Evolutionary conservation across 2,888 invertebrate species (phyloP).

Genomic region (Falcaria lacertinaria): DNA sequence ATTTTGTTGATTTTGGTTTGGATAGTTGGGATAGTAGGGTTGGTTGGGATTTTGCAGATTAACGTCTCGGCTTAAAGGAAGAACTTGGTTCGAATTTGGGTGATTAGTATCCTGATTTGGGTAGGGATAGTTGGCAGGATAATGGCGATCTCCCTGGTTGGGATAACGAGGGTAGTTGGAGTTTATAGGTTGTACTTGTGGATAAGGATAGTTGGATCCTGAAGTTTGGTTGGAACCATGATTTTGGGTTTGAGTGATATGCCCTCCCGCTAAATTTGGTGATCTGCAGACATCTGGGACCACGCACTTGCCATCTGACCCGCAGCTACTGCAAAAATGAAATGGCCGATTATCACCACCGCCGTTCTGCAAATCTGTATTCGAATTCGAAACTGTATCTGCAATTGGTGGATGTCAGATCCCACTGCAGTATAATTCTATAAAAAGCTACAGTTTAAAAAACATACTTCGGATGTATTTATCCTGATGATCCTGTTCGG

Average conservation of each 20-base stretch:
- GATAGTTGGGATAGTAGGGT: conserved; percentile 9
- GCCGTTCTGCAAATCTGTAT: too few species aligned
- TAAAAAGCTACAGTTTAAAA: too few species aligned
- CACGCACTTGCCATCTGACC: conserved; percentile 48
- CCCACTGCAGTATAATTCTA: too few species aligned
- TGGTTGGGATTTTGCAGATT: background rate
- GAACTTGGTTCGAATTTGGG: background rate
- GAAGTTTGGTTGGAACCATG: background rate
- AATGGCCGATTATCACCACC: too few species aligned
- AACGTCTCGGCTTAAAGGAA: background rate
- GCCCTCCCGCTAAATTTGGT: background rate
- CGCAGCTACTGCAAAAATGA: conserved; percentile 65
- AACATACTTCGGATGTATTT: too few species aligned
- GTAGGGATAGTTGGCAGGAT: background rate
- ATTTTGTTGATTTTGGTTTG: conserved; percentile 4
- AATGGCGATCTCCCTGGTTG: conserved; percentile 3
- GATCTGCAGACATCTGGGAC: conserved; percentile 50
- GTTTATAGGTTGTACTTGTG: background rate
- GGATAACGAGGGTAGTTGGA: conserved; percentile 10
- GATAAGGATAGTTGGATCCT: conserved; percentile 7
- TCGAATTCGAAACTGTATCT: too few species aligned
- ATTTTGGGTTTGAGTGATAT: background rate
- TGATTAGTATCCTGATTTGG: background rate
- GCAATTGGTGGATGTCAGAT: too few species aligned
- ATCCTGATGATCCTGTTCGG: too few species aligned